Evolutionary conservation across 53 echinoderm and acorn worm species (phyloP).

Genomic region (Actinopyga echinites): DNA sequence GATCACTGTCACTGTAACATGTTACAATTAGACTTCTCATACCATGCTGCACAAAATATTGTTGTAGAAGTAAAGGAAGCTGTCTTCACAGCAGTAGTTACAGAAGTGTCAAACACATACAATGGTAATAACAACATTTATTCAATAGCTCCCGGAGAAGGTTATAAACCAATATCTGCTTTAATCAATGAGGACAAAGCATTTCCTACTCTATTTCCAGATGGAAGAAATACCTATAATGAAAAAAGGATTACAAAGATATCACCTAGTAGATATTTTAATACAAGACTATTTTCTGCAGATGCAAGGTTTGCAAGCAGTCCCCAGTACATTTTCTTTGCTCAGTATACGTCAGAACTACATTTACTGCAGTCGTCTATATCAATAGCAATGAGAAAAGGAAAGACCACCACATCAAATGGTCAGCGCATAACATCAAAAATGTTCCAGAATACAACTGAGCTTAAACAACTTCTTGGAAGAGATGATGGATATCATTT

Average conservation of each 20-base stretch:
- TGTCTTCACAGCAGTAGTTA: too few species aligned
- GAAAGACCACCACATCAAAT: constrained; percentile 3
- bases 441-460: constrained; percentile 44
- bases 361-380: constrained; percentile 66
- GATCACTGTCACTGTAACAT: too few species aligned
- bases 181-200: constrained; percentile 56
- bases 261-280: constrained; percentile 67
- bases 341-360: constrained; percentile 71
- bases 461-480: constrained; percentile 45
- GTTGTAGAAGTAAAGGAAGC: too few species aligned
- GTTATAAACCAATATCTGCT: constrained; percentile 60
- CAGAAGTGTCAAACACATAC: too few species aligned
- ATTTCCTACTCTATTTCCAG: constrained; percentile 71
- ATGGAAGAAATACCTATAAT: constrained; percentile 59
- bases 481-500: constrained; percentile 54
- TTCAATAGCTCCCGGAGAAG: constrained; percentile 68
- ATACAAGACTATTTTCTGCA: constrained; percentile 58
- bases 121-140: constrained; percentile 53
- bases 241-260: constrained; percentile 53
- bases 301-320: constrained; percentile 70
- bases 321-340: constrained; percentile 72
- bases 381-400: constrained; percentile 69
- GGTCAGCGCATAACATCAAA: constrained; percentile 34
- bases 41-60: too few species aligned
- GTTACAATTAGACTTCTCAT: too few species aligned